Evolutionary conservation across 2,113 vertebrate genomes (phyloP).

Genomic region (Pogona vitticeps): DNA sequence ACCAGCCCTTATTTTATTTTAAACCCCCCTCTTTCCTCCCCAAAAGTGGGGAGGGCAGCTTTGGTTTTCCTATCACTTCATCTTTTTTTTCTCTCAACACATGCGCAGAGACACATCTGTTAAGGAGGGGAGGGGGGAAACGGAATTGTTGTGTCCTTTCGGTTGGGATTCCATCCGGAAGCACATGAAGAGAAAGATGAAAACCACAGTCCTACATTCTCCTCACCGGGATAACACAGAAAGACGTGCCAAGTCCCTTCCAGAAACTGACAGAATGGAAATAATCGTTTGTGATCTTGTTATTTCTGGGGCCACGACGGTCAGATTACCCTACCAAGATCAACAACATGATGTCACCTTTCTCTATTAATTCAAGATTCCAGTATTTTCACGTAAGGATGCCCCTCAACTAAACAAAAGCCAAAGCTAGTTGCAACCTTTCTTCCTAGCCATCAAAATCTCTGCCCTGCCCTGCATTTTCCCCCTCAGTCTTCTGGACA

Average conservation of each 20-base stretch:
- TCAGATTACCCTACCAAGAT: not conserved
- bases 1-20: too few species aligned
- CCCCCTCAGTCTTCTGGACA: too few species aligned
- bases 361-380: not conserved
- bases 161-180: not conserved
- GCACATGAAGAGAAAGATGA: not conserved
- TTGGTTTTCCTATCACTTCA: too few species aligned
- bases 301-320: not conserved
- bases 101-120: not conserved
- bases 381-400: not conserved
- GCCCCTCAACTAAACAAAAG: not conserved
- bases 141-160: not conserved
- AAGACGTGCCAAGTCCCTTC: not conserved
- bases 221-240: too few species aligned
- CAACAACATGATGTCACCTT: not conserved
- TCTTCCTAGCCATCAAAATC: not conserved
- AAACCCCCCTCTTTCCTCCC: too few species aligned
- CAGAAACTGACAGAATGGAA: slow-evolving; percentile 13
- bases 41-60: too few species aligned
- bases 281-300: slow-evolving; percentile 5
- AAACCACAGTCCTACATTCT: not conserved
- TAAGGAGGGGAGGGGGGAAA: not conserved
- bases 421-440: not conserved
- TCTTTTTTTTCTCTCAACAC: too few species aligned
- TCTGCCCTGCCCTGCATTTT: not conserved